Evolutionary conservation across 2,797 vertebrate species (phyloP).

Genomic region (Smutsia gigantea): DNA sequence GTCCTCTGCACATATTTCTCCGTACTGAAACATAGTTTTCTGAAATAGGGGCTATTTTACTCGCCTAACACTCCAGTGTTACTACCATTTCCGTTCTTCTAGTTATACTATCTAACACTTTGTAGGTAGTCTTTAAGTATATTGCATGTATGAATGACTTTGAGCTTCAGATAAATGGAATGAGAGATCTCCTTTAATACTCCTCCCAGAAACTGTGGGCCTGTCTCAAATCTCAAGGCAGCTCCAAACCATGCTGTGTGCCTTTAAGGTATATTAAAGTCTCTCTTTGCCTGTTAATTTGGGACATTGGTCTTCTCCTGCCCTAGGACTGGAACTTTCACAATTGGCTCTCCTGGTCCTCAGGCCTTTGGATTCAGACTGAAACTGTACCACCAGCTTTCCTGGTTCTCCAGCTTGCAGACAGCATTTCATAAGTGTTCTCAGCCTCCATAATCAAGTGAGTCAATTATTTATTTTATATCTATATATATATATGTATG

Average conservation of each 20-base stretch:
- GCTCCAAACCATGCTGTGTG: neutral
- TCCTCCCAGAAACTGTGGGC: neutral
- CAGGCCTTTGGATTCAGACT: neutral
- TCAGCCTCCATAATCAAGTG: neutral
- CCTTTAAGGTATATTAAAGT: slow-evolving; percentile 8
- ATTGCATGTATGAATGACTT: slow-evolving; percentile 17
- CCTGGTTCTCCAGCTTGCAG: neutral
- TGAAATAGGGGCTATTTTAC: slow-evolving; percentile 23
- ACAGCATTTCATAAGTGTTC: neutral
- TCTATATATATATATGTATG: neutral
- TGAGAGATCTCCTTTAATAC: slow-evolving; percentile 25
- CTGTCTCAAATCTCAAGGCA: slow-evolving; percentile 54
- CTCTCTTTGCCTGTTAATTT: neutral
- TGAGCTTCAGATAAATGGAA: slow-evolving; percentile 30
- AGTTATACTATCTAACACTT: neutral
- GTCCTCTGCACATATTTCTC: neutral
- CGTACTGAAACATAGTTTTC: slow-evolving; percentile 35
- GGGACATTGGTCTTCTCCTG: neutral
- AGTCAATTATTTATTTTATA: neutral
- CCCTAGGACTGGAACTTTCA: neutral
- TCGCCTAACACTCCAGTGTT: neutral
- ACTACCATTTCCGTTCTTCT: neutral
- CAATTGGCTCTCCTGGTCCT: neutral
- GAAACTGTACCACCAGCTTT: neutral
- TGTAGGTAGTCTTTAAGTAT: neutral